A percentile compares a stretch with the other conserved stretches of the same genome.
Evolutionary conservation across 1,140 invertebrate genomes (phyloP).

Genomic region (Aphelenchoides avenae): DNA sequence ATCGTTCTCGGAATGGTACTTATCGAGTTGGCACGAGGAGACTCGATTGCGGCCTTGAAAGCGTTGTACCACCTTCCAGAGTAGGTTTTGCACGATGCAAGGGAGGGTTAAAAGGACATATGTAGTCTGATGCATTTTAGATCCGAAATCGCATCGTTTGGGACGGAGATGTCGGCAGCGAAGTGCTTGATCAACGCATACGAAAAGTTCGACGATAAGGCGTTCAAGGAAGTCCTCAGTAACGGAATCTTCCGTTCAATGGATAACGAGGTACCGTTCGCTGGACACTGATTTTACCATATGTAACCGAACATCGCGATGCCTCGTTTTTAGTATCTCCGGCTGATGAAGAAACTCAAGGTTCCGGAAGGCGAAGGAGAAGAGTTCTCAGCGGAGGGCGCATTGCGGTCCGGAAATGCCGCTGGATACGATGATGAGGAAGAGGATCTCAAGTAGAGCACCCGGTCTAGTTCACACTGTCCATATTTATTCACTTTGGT

Average conservation of each 20-base stretch:
- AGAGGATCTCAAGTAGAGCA: too few species aligned
- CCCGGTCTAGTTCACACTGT: too few species aligned
- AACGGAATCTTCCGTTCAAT: conserved; percentile 5
- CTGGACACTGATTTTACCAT: background rate
- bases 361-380: too few species aligned
- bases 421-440: too few species aligned
- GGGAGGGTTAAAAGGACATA: conserved; percentile 1
- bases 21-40: conserved; percentile 13
- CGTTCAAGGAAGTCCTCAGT: conserved; percentile 9
- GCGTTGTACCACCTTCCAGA: conserved; percentile 7
- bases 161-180: background rate
- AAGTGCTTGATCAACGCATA: conserved; percentile 22
- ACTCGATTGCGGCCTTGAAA: conserved; percentile 22
- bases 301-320: background rate
- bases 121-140: conserved; percentile 13
- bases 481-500: too few species aligned
- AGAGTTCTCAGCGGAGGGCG: too few species aligned
- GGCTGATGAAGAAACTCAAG: conserved; percentile 11
- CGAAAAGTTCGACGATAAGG: conserved; percentile 17
- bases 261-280: conserved; percentile 23
- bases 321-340: conserved; percentile 1
- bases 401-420: too few species aligned
- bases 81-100: conserved; percentile 21
- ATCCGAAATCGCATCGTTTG: conserved; percentile 3
- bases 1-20: conserved; percentile 21